Percentiles rank a stretch among this genome's conserved stretches.
Conservation (phyloP, 1,140 invertebrate genomes). For the Trichoplusia ni region DNA sequence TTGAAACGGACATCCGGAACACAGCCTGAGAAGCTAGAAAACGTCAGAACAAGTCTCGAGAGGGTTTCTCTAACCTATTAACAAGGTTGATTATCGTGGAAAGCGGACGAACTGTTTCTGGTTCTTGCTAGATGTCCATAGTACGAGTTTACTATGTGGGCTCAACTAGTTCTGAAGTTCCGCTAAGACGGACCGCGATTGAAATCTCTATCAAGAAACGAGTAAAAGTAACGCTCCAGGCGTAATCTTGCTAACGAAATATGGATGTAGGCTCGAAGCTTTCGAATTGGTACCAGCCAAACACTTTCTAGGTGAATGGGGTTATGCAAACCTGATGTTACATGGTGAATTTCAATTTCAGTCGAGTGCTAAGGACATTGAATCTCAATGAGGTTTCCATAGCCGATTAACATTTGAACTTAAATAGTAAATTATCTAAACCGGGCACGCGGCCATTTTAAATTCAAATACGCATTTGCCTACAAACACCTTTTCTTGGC, state of each 20-base stretch:
- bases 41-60: constrained; percentile 50
- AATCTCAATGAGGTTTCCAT: constrained; percentile 60
- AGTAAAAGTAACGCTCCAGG: constrained; percentile 74
- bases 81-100: constrained; percentile 70
- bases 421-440: constrained; percentile 32
- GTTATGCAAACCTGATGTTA: constrained; percentile 76
- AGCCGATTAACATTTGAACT: constrained; percentile 28
- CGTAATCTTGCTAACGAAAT: constrained; percentile 64
- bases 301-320: constrained; percentile 75
- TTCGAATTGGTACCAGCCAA: constrained; percentile 68
- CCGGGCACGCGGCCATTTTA: constrained; percentile 20
- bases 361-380: constrained; percentile 39
- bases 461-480: constrained; percentile 20
- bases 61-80: constrained; percentile 71
- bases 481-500: constrained; percentile 26
- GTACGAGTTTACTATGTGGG: constrained; percentile 60
- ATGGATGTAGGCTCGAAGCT: constrained; percentile 73
- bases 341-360: constrained; percentile 70
- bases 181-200: constrained; percentile 50
- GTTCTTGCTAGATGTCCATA: constrained; percentile 72
- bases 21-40: constrained; percentile 56
- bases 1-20: constrained; percentile 43
- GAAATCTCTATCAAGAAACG: constrained; percentile 51
- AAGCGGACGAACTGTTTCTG: constrained; percentile 63
- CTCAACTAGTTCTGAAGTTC: constrained; percentile 65